phyloP scores from a whole-genome alignment of 23 tunicate species.

The Ciona savignyi region DNA sequence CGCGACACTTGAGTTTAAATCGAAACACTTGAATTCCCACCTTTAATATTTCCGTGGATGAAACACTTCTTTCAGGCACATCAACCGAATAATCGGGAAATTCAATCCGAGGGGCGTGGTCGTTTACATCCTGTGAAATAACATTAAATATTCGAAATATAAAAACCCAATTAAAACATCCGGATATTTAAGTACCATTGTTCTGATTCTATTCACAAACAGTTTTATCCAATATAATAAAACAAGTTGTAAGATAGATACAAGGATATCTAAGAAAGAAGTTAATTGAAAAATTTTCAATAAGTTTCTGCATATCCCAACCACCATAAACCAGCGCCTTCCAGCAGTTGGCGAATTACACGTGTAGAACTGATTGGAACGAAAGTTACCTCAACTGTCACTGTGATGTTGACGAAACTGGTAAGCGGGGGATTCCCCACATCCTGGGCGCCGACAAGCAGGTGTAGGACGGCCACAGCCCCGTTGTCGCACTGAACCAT shows the following conservation, averaged over 20 bases:
- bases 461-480: slow-evolving; percentile 2
- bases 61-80: slow-evolving; percentile 11
- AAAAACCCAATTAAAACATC: no score
- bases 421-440: slow-evolving; percentile 26
- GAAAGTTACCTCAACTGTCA: slow-evolving; percentile 27
- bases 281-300: not conserved
- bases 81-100: slow-evolving; percentile 2
- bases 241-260: no score
- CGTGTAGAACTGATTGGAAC: no score
- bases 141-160: not conserved
- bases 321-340: no score
- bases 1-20: not conserved
- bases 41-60: not conserved
- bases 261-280: not conserved
- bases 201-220: no score
- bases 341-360: no score
- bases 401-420: slow-evolving; percentile 9
- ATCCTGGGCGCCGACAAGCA: slow-evolving; percentile 42
- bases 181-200: no score
- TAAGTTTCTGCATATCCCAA: no score
- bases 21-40: not conserved
- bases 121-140: slow-evolving; percentile 48
- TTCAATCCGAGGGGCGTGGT: slow-evolving; percentile 27
- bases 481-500: slow-evolving; percentile 21
- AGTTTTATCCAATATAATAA: no score